These are phyloP conservation scores for Diplodus sargus DNA, from an alignment of 2,797 vertebrate genomes.

Conservation along the genomic window DNA sequence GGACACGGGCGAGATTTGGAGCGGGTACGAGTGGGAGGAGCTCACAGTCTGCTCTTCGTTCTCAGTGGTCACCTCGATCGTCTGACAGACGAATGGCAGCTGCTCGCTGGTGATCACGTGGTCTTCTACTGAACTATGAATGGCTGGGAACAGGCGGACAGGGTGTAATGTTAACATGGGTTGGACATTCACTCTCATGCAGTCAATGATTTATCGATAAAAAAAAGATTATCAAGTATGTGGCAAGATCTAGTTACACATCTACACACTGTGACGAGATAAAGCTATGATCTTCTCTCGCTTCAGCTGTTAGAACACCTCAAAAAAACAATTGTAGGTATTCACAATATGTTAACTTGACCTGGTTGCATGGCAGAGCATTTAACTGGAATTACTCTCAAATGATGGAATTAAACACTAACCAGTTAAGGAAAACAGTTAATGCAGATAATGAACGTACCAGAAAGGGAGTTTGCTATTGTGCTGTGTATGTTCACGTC, in stretches of 20 bases:
- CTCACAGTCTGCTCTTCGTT: conserved; percentile 94
- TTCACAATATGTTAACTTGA: background rate
- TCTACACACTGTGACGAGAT: background rate
- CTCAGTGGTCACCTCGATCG: conserved; percentile 97
- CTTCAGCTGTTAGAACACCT: background rate
- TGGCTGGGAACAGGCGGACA: conserved; percentile 55
- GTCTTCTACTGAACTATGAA: conserved; percentile 86
- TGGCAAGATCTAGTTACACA: background rate
- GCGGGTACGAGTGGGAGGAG: conserved; percentile 94
- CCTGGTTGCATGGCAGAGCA: background rate
- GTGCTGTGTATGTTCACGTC: background rate
- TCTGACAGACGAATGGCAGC: conserved; percentile 96
- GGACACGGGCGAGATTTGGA: conserved; percentile 97
- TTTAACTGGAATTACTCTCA: background rate
- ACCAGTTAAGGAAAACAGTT: background rate
- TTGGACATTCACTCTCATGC: background rate
- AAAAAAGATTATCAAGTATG: background rate
- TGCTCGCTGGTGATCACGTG: conserved; percentile 91
- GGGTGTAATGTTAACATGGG: background rate
- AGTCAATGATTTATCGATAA: background rate
- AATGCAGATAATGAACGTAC: background rate
- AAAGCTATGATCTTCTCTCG: background rate
- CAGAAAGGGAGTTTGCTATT: background rate
- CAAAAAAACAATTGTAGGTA: background rate
- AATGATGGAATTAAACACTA: background rate